Base-by-base conservation (phyloP, 2,888 invertebrate species). In the Drosophila atripex region DNA sequence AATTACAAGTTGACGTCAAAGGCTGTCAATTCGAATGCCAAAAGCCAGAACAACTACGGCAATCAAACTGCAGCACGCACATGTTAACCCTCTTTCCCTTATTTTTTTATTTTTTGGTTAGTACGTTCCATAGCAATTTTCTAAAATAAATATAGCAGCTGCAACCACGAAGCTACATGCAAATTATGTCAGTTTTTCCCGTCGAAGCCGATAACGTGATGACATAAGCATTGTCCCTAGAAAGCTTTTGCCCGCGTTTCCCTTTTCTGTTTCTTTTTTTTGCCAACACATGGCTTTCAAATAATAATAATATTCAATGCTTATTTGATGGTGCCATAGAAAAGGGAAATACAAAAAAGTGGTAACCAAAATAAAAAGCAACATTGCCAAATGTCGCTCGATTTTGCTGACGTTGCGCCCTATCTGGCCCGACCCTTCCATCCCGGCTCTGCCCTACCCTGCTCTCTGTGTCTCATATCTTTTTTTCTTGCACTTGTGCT, bases 291-390 rank as follows among this genome's bases (percentile, higher is more conserved):
- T 75, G 80, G 76, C 78, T 74, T 84, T 73, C 54, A 73, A 70
- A 70, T 70, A 80, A 80, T 84, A 84, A 80, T 84, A 80, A 84
- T 80, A 84, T 84, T 78, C 80, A 80, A 71, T 84, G 80, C 73
- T 84, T 85, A 80, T 84, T 80, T 84, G 71, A 84, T 84, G 78
- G 78, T 75, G 78, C 68, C 80, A 72, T 69, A 73, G 72, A 63
- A 70, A 73, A 64, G 28, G 41, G 30, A 38, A 25, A 61, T 30
- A 61, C 30, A 16, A 41, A 21, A 9, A 35, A 16, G 8, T 8
- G 52, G 50, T 30, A 46, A 41, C 56, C 35, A 50, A 45, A 51
- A 47, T 61, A 64, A 66, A 71, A 54, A 55, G 55, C 64, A 76
- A 70, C 55, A 73, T 70, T 58, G 71, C 61, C 61, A 65, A 76